Evolutionary conservation across 2,113 vertebrate species (phyloP).

Genomic region (Dipodomys merriami): DNA sequence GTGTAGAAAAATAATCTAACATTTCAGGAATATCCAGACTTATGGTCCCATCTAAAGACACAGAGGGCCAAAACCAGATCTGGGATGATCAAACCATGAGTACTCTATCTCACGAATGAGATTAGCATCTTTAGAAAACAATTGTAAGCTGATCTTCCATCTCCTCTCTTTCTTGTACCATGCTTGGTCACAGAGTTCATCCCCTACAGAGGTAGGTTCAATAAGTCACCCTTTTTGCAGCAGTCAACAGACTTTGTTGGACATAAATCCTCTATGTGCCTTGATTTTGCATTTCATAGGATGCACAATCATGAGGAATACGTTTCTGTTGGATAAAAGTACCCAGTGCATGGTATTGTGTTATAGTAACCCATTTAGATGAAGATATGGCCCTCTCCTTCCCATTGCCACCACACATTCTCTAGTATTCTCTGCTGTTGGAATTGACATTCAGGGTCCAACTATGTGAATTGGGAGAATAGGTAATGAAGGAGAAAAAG

Average conservation of each 20-base stretch:
- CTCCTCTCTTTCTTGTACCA: background rate
- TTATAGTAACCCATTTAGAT: background rate
- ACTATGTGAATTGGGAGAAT: background rate
- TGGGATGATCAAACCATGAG: background rate
- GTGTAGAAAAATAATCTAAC: accelerated
- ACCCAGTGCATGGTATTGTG: background rate
- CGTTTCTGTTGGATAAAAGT: too few species aligned
- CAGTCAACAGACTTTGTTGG: background rate
- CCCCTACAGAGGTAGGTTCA: background rate
- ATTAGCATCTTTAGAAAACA: background rate
- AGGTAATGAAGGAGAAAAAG: background rate
- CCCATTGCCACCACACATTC: background rate
- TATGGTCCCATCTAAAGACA: background rate
- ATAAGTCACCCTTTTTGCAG: background rate
- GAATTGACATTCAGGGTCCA: background rate
- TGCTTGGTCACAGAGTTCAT: background rate
- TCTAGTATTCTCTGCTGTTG: background rate
- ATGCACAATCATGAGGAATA: too few species aligned
- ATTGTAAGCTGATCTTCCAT: background rate
- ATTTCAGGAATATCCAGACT: background rate
- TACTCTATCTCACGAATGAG: accelerated
- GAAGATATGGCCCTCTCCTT: background rate
- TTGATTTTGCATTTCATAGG: background rate
- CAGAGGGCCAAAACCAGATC: background rate
- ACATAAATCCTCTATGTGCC: background rate